Conservation (phyloP, 1,140 invertebrate genomes). For the Rhopalosiphum padi region DNA sequence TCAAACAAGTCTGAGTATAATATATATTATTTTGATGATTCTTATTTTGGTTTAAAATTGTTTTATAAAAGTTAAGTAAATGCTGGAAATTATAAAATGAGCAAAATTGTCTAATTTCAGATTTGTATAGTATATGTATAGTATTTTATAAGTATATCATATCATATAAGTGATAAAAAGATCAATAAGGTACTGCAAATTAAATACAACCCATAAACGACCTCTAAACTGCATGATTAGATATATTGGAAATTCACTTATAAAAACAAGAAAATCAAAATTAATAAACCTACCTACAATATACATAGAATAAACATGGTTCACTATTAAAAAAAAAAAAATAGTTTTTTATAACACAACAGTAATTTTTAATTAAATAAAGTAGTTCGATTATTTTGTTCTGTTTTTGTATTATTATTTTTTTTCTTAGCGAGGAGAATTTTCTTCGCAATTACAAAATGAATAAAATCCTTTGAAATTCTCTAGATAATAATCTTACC, state of each 20-base stretch:
- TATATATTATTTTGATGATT: neutral
- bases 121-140: neutral
- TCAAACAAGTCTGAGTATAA: neutral
- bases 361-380: neutral
- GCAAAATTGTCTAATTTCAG: too few species aligned
- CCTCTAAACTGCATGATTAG: neutral
- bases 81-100: too few species aligned
- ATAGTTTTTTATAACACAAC: neutral
- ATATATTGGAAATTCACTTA: neutral
- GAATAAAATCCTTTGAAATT: neutral
- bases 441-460: neutral
- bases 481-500: neutral
- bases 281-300: neutral
- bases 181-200: neutral
- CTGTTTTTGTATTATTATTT: neutral
- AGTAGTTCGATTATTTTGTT: neutral
- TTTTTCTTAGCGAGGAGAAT: neutral
- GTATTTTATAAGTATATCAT: neutral
- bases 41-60: neutral
- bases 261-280: neutral
- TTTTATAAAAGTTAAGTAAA: neutral
- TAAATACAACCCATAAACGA: neutral
- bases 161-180: neutral
- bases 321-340: neutral
- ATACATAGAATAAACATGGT: neutral